These are phyloP conservation scores for Alexandromys fortis DNA, from an alignment of 2,113 vertebrate species.

Conservation along the genomic window DNA sequence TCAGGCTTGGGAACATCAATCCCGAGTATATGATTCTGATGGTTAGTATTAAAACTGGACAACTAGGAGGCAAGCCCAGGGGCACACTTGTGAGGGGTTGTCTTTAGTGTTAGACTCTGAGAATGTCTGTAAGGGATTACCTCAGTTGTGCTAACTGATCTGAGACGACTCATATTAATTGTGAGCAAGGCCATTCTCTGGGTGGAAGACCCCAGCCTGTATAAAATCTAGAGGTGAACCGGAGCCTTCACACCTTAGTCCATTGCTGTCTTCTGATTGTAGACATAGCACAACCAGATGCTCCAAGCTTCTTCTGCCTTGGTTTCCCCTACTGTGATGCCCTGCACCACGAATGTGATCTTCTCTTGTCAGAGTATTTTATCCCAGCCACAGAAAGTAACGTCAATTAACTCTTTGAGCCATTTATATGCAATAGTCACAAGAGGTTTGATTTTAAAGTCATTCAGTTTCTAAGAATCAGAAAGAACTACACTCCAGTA, in stretches of 20 bases:
- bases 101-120: too few species aligned
- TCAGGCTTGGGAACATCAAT: neutral
- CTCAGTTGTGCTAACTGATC: neutral
- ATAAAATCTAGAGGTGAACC: neutral
- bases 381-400: neutral
- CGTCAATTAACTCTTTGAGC: neutral
- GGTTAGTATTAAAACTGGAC: neutral
- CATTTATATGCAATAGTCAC: neutral
- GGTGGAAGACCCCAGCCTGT: neutral
- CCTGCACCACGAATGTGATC: too few species aligned
- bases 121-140: neutral
- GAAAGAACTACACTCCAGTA: neutral
- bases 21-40: neutral
- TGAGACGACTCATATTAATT: neutral
- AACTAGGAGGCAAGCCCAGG: neutral
- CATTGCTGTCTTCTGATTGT: neutral
- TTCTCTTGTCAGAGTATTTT: neutral
- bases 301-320: neutral
- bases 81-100: neutral
- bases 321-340: neutral
- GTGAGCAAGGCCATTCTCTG: neutral
- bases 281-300: neutral
- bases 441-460: neutral
- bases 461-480: neutral
- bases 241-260: rapidly evolving